These are phyloP conservation scores for Oscheius sp. DNA, from an alignment of 2,888 invertebrate species.

Conservation along the genomic window DNA sequence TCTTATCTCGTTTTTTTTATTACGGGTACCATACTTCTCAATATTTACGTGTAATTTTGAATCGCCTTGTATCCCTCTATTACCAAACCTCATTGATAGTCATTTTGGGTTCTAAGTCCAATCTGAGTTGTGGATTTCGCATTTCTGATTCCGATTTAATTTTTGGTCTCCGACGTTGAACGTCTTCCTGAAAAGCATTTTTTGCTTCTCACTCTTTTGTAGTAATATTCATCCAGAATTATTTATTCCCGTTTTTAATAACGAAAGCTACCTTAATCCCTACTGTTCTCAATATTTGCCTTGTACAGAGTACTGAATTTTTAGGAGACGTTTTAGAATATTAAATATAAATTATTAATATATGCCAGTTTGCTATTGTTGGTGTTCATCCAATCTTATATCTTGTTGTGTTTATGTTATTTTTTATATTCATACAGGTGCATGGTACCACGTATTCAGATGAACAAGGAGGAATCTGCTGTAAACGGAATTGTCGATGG, in stretches of 20 bases:
- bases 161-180: slow-evolving; percentile 14
- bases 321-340: slow-evolving; percentile 2
- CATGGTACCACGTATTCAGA: slow-evolving; percentile 11
- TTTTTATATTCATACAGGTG: background rate
- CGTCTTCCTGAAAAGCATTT: slow-evolving; percentile 4
- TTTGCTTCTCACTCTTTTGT: no score
- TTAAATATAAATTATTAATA: slow-evolving; percentile 1
- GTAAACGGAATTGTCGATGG: slow-evolving; percentile 2
- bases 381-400: background rate
- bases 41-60: slow-evolving; percentile 9
- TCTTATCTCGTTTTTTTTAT: background rate
- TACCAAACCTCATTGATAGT: slow-evolving; percentile 11
- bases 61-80: background rate
- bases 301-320: no score
- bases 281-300: no score
- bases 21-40: slow-evolving; percentile 13
- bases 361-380: background rate
- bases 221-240: no score
- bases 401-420: no score
- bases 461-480: background rate
- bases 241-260: background rate
- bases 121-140: background rate
- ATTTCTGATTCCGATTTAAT: background rate
- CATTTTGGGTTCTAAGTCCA: slow-evolving; percentile 8
- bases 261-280: no score